These are phyloP conservation scores for Zele albiditarsus DNA, from an alignment of 2,888 invertebrate species.

Conservation along the genomic window DNA sequence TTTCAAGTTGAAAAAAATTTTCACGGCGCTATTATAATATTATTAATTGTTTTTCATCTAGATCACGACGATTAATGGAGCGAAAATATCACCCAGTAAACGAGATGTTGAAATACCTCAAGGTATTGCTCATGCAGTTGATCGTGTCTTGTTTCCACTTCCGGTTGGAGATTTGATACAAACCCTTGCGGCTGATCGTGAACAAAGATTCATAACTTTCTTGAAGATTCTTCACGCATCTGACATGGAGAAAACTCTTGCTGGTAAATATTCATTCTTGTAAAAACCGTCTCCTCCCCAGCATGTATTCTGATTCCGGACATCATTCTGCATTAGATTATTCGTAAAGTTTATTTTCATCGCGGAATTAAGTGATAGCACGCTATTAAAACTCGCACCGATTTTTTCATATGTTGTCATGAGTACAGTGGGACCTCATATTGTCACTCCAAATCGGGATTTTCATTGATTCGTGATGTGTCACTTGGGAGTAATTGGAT, in stretches of 20 bases:
- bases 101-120: constrained; percentile 89
- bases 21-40: neutral
- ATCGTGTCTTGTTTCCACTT: constrained; percentile 91
- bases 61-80: constrained; percentile 90
- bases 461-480: too few relatives aligned
- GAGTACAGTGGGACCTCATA: too few relatives aligned
- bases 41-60: constrained; percentile 62
- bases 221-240: constrained; percentile 84
- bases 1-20: too few relatives aligned
- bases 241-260: constrained; percentile 83
- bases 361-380: too few relatives aligned
- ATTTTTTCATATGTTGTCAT: too few relatives aligned
- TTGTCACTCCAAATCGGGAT: too few relatives aligned
- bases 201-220: constrained; percentile 86
- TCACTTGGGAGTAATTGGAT: too few relatives aligned
- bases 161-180: constrained; percentile 90
- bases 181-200: constrained; percentile 88
- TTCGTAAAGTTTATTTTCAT: too few relatives aligned
- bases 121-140: constrained; percentile 88
- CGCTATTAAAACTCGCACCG: too few relatives aligned
- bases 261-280: constrained; percentile 74
- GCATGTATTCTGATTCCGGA: too few relatives aligned
- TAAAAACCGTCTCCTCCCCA: neutral
- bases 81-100: constrained; percentile 85
- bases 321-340: too few relatives aligned